Conservation (phyloP, 1,140 invertebrate genomes). For the Zaprionus kolodkinae region DNA sequence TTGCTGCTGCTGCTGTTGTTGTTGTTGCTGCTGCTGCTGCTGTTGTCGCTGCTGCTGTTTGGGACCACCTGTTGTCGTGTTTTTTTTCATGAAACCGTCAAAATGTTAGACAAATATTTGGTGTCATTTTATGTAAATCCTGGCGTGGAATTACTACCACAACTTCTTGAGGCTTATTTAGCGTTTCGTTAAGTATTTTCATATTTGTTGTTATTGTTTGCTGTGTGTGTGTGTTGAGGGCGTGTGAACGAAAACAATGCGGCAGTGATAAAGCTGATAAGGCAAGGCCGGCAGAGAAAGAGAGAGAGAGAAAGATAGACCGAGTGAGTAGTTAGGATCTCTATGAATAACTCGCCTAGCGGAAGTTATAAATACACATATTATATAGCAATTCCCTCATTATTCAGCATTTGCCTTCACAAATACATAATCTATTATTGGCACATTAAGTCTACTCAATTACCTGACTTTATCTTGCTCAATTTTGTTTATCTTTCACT, state of each 20-base stretch:
- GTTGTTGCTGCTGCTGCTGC: conserved; percentile 20
- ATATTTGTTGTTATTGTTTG: conserved; percentile 35
- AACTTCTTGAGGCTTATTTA: conserved; percentile 27
- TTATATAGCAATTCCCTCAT: background rate
- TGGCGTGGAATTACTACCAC: conserved; percentile 16
- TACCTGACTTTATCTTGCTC: no score
- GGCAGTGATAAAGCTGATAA: conserved; percentile 75
- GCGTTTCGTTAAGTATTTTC: conserved; percentile 11
- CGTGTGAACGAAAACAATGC: conserved; percentile 80
- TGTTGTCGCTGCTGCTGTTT: conserved; percentile 35
- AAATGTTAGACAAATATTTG: conserved; percentile 76
- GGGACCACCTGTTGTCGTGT: conserved; percentile 71
- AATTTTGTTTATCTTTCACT: background rate
- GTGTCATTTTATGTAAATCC: conserved; percentile 73
- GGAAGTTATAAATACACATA: background rate
- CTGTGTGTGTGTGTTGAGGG: conserved; percentile 46
- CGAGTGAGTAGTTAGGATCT: background rate
- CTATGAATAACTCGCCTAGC: background rate
- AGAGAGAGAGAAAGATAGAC: background rate
- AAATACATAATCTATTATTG: no score
- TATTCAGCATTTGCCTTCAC: background rate
- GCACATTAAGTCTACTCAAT: no score
- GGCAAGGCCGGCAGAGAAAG: conserved; percentile 9
- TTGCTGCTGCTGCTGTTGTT: background rate
- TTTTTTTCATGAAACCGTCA: conserved; percentile 80